Evolutionary conservation across 2,797 vertebrate species (phyloP), one percentile per base, ranked within the genome.

Genomic region (Urocyon cinereoargenteus): DNA sequence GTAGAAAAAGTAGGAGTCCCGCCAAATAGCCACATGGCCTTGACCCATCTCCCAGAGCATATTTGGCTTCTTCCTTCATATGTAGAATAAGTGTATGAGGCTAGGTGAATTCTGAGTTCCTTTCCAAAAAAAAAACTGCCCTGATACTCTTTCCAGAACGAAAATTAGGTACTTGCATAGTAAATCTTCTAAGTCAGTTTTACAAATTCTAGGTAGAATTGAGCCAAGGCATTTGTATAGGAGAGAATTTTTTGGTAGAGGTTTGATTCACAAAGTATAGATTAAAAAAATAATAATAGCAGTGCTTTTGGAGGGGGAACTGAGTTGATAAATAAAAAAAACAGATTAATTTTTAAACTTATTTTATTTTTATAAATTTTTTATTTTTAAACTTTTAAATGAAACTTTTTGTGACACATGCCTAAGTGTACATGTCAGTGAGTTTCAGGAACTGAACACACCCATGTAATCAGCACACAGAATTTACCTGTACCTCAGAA

Each of bases 241-340:
- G 68, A 95, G 21, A 89, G 36, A n/a, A 11, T 40, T 22, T 66
- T 66, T 66, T 81, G 10, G 24, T 95, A 90, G 89, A 70, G 9
- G 13, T 86, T 85, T 92, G 64, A 59, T 92, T 96, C 62, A 87
- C 31, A 87, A 92, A 90, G 49, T 55, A 75, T 18, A 93, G 31
- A 59, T 73, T 34, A 11, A 55, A n/a, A n/a, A 36, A 15, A 81
- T 57, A 59, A 59, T 84, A 82, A 49, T 55, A 51, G 9, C 15
- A 89, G 24, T 94, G 34, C 89, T 92, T 95, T 92, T 88, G 40
- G 49, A 61, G 15, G n/a, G 55, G 34, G 26, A 57, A 77, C 59
- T 84, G 66, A 77, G 22, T 94, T 86, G 14, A 62, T 34, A 91
- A 92, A 90, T 90, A 2, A 94, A 89, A 94, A 90, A 94, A 77